phyloP scores from a whole-genome alignment of 2,113 vertebrate genomes.

The Indicator maculatus region DNA sequence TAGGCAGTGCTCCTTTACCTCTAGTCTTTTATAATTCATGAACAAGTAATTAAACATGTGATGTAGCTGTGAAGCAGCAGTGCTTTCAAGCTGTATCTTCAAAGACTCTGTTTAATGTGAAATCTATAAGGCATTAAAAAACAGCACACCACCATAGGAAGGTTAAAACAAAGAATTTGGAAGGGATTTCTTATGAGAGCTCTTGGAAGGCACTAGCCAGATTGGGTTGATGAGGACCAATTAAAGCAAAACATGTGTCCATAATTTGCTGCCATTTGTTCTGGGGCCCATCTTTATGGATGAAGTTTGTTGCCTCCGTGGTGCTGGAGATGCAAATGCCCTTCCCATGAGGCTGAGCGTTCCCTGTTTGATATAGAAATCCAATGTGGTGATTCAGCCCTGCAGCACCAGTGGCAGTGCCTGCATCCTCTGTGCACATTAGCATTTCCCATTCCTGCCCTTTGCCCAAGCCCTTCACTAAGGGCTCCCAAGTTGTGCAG shows the following conservation, averaged over 20 bases:
- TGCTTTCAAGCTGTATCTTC: constrained; percentile 26
- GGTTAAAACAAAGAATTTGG: constrained; percentile 14
- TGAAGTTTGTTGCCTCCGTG: constrained; percentile 53
- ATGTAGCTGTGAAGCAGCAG: not conserved
- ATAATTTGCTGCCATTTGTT: constrained; percentile 67
- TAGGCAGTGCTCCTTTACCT: not conserved
- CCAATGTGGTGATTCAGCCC: constrained; percentile 54
- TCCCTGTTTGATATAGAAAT: constrained; percentile 21
- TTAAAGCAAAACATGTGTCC: constrained; percentile 59
- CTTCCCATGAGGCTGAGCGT: constrained; percentile 36
- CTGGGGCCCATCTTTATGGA: constrained; percentile 56
- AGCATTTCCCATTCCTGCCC: not conserved
- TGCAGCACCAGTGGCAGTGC: constrained; percentile 37
- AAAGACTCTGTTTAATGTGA: constrained; percentile 11
- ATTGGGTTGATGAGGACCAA: constrained; percentile 45
- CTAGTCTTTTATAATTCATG: constrained; percentile 16
- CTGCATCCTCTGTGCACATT: not conserved
- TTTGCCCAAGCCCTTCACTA: not conserved
- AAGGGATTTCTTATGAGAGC: constrained; percentile 4
- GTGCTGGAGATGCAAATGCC: constrained; percentile 56
- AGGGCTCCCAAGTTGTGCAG: not conserved
- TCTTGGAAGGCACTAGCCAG: constrained; percentile 39
- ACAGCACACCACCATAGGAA: not conserved
- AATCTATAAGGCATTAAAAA: not conserved
- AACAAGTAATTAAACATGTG: constrained; percentile 23